Evolutionary conservation across 2,113 vertebrate genomes (phyloP).

Genomic region (Vimba vimba): DNA sequence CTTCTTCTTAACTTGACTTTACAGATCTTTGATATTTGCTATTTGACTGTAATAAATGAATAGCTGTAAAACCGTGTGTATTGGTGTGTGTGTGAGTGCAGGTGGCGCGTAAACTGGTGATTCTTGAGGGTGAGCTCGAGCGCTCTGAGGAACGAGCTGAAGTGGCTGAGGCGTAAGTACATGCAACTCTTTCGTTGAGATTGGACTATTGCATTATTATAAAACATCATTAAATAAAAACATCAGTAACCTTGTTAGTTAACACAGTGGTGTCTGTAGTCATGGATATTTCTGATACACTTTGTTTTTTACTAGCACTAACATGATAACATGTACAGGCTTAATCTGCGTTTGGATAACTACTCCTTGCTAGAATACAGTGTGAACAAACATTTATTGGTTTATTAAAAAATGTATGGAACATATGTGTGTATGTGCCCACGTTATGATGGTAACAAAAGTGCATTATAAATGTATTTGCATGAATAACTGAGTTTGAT

Average conservation of each 20-base stretch:
- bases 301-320: background rate
- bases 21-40: background rate
- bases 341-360: background rate
- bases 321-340: background rate
- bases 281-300: background rate
- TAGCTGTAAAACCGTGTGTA: background rate
- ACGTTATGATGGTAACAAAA: background rate
- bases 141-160: slow-evolving; percentile 97
- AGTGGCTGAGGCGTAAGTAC: slow-evolving; percentile 91
- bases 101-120: slow-evolving; percentile 96
- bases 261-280: background rate
- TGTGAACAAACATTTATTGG: background rate
- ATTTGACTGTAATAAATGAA: background rate
- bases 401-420: background rate
- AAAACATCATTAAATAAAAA: background rate
- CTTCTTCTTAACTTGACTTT: background rate
- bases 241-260: background rate
- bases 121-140: slow-evolving; percentile 96
- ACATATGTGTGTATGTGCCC: background rate
- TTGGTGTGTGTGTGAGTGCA: slow-evolving; percentile 62
- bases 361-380: background rate
- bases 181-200: background rate
- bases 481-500: slow-evolving; percentile 36
- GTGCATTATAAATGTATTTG: background rate
- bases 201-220: background rate